Conservation (phyloP, 2,888 invertebrate genomes). For the Aproaerema taeniolella region DNA sequence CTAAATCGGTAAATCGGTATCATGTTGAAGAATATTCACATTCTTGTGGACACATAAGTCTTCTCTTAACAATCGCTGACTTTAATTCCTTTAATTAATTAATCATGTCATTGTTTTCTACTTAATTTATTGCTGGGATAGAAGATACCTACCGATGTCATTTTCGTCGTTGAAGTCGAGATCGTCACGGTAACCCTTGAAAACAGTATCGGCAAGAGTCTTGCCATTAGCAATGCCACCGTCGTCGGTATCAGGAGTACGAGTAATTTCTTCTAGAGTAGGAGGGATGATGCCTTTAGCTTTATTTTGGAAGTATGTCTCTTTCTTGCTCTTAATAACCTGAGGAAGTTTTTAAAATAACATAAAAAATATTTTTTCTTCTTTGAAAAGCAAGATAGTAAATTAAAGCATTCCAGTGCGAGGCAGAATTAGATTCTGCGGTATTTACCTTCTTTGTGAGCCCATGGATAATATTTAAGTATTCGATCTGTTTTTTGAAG, state of each 20-base stretch:
- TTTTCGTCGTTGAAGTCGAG: slow-evolving; percentile 89
- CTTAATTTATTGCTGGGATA: too few species aligned
- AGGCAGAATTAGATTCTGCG: too few species aligned
- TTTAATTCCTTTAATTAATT: too few species aligned
- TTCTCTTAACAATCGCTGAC: too few species aligned
- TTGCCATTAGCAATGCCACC: slow-evolving; percentile 31
- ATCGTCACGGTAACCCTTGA: slow-evolving; percentile 85
- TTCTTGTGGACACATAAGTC: too few species aligned
- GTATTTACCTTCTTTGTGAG: slow-evolving; percentile 83
- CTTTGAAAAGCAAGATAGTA: too few species aligned
- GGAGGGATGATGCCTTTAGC: slow-evolving; percentile 60
- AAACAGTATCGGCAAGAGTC: slow-evolving; percentile 67
- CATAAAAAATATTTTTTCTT: too few species aligned
- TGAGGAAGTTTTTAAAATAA: slow-evolving; percentile 20
- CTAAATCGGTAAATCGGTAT: too few species aligned
- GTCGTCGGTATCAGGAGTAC: slow-evolving; percentile 42
- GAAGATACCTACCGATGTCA: slow-evolving; percentile 83
- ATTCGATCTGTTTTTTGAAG: slow-evolving; percentile 81
- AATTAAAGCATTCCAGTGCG: too few species aligned
- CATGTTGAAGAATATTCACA: too few species aligned
- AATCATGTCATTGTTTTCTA: too few species aligned
- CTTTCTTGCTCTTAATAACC: slow-evolving; percentile 80
- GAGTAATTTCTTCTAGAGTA: slow-evolving; percentile 52
- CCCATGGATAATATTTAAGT: slow-evolving; percentile 84
- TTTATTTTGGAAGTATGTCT: slow-evolving; percentile 71